Evolutionary conservation across 2,113 vertebrate genomes (phyloP), one percentile per base, ranked within the genome.

Genomic region (Typhlomys cinereus): DNA sequence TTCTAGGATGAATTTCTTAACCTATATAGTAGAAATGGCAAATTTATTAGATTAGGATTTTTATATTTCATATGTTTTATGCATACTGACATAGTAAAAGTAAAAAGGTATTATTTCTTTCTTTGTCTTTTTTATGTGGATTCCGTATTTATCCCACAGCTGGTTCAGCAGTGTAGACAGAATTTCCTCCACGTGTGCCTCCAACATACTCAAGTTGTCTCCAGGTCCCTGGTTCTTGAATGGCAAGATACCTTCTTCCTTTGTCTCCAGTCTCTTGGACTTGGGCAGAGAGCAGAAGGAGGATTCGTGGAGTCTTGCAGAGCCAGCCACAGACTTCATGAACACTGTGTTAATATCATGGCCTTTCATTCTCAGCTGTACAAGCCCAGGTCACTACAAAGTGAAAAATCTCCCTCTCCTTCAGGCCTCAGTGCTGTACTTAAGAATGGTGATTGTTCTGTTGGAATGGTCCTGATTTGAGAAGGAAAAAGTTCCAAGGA

Each of bases 341-440:
- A 95, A 96, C 81, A 91, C 93, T 96, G 95, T 95, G n/a, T 95
- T 95, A 94, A 94, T n/a, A 93, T 95, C 93, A 95, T 94, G 90
- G 92, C 66, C 85, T 85, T 94, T 85, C 93, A 52, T 88, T 88
- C 93, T 95, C 79, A 91, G 88, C 90, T 92, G 88, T 88, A 96
- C 89, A 69, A 95, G 93, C 66, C 93, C 85, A 91, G 79, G 94
- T 92, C 36, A 57, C 85, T 95, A 93, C 96, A 81, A 90, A 85
- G 83, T 88, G 90, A 88, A 79, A 95, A 90, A 93, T 94, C 94
- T 93, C 67, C 62, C 84, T 66, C 93, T 92, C 90, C 95, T 80
- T 25, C 70, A 90, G 36, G 79, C n/a, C 74, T 96, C 83, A 90
- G 90, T 89, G 92, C 79, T 93, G 83, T 79, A 85, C 78, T 94